phyloP scores from a whole-genome alignment of 1,140 invertebrate genomes.

The Luehdorfia chinensis region DNA sequence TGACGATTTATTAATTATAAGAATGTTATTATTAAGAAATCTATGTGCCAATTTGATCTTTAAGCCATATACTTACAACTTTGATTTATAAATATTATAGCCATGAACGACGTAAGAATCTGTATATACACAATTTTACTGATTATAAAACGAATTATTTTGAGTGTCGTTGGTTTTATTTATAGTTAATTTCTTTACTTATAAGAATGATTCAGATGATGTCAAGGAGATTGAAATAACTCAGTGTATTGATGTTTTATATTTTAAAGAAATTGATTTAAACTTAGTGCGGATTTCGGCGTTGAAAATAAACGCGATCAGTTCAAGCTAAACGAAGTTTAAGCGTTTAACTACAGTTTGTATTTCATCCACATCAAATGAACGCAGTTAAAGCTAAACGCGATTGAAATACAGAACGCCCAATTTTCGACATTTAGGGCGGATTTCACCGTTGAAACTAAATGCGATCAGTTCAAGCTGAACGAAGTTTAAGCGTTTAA shows the following conservation, averaged over 20 bases:
- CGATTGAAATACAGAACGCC: no score
- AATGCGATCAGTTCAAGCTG: no score
- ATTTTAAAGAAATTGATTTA: no score
- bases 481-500: no score
- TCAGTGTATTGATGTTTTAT: neutral
- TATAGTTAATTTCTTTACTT: neutral
- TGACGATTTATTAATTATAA: conserved; percentile 5
- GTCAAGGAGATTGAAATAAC: neutral
- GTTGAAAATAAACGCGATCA: no score
- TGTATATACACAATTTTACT: conserved; percentile 6
- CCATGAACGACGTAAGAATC: conserved; percentile 4
- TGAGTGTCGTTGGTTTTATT: neutral
- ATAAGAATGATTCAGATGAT: neutral
- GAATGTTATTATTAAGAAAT: conserved; percentile 19
- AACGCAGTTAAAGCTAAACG: no score
- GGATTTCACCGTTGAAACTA: no score
- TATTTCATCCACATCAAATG: no score
- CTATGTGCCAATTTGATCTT: conserved; percentile 31
- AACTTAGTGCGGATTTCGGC: no score
- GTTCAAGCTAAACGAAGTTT: no score
- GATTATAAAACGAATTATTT: conserved; percentile 4
- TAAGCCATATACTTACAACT: neutral
- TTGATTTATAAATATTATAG: conserved; percentile 5
- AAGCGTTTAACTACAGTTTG: no score
- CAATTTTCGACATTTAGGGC: no score